Percentiles rank a stretch among this genome's conserved stretches.
Evolutionary conservation across 2,797 vertebrate species (phyloP).

Genomic region (Acrossocheilus fasciatus): DNA sequence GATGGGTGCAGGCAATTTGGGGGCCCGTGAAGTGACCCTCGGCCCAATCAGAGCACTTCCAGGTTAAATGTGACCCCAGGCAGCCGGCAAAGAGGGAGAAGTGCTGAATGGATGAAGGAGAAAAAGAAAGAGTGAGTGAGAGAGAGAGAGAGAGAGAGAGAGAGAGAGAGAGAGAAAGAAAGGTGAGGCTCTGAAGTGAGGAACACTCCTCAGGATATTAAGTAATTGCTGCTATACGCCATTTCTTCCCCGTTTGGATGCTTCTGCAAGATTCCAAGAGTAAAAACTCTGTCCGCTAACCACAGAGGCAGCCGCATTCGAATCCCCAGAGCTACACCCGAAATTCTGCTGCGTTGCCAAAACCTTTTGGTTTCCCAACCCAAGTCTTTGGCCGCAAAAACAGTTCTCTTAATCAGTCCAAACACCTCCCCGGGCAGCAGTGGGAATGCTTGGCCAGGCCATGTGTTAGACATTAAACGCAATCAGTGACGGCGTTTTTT

Average conservation of each 20-base stretch:
- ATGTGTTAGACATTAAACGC: constrained; percentile 71
- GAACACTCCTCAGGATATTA: constrained; percentile 19
- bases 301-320: constrained; percentile 22
- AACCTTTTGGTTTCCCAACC: constrained; percentile 43
- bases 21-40: constrained; percentile 66
- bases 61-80: constrained; percentile 70
- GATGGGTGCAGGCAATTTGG: constrained; percentile 61
- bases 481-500: constrained; percentile 65
- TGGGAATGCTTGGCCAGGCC: constrained; percentile 62
- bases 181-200: constrained; percentile 26
- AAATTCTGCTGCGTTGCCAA: constrained; percentile 41
- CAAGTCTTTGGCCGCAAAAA: constrained; percentile 41
- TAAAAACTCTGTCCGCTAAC: constrained; percentile 18
- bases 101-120: constrained; percentile 53
- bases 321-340: constrained; percentile 48
- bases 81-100: constrained; percentile 58
- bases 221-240: constrained; percentile 23
- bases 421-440: constrained; percentile 57
- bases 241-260: constrained; percentile 30
- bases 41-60: constrained; percentile 68
- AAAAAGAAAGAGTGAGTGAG: constrained; percentile 6
- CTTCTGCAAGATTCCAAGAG: constrained; percentile 29
- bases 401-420: constrained; percentile 57
- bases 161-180: constrained; percentile 31
- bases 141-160: constrained; percentile 24